Conservation (phyloP, 2,888 invertebrate species). For the Podabrus alpinus region DNA sequence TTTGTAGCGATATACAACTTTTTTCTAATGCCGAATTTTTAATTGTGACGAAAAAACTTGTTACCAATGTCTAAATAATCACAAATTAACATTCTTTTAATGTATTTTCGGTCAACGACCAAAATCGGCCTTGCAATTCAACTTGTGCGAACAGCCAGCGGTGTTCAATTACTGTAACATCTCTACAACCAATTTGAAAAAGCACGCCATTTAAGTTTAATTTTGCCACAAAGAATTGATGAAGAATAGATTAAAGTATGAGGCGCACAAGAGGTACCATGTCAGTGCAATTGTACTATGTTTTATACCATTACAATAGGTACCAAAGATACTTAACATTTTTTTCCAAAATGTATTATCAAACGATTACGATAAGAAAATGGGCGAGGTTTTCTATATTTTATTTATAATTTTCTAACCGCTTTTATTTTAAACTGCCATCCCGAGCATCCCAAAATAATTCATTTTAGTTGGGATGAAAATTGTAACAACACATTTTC, state of each 20-base stretch:
- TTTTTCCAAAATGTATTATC: no score
- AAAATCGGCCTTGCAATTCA: slow-evolving; percentile 13
- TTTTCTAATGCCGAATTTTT: not conserved
- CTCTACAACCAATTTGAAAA: slow-evolving; percentile 11
- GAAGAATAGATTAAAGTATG: slow-evolving; percentile 9
- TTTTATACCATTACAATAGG: not conserved
- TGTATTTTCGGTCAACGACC: slow-evolving; percentile 16
- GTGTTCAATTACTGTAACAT: slow-evolving; percentile 7
- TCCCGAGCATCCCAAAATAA: no score
- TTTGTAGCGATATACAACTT: not conserved
- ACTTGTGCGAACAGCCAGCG: not conserved
- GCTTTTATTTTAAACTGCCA: no score
- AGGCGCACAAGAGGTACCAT: slow-evolving; percentile 8
- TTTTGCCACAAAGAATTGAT: slow-evolving; percentile 11
- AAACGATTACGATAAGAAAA: no score
- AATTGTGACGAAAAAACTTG: not conserved
- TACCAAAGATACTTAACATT: not conserved
- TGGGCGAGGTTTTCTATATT: no score
- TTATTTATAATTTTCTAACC: no score
- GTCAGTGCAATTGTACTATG: not conserved
- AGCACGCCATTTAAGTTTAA: slow-evolving; percentile 11
- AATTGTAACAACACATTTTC: no score
- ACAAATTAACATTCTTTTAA: not conserved
- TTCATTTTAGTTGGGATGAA: no score
- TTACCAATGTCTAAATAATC: not conserved